phyloP scores from a whole-genome alignment of 1,140 invertebrate species.

The Lucilia sericata region DNA sequence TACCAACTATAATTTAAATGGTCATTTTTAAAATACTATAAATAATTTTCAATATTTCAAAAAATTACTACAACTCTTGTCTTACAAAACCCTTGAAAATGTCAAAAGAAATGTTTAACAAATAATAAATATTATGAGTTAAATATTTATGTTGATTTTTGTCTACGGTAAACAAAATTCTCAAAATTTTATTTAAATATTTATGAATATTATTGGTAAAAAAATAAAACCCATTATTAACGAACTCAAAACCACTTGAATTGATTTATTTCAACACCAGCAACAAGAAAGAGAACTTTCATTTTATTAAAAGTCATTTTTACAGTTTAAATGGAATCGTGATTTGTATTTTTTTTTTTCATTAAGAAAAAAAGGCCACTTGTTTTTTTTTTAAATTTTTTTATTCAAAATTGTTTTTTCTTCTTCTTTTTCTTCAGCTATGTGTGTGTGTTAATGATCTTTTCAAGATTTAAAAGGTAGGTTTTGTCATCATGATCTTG shows the following conservation, averaged over 20 bases:
- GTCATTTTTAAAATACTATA: too few species aligned
- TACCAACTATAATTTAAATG: too few species aligned
- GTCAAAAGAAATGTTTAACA: background rate
- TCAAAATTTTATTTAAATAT: background rate
- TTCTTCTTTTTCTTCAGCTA: background rate
- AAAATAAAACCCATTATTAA: constrained; percentile 3
- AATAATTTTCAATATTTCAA: too few species aligned
- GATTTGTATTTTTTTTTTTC: background rate
- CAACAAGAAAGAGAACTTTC: background rate
- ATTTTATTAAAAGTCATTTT: background rate
- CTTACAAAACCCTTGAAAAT: too few species aligned
- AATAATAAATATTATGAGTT: background rate
- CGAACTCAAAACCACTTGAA: constrained; percentile 8
- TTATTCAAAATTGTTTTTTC: background rate
- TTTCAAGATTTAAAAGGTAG: background rate
- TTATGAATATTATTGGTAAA: background rate
- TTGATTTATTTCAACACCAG: background rate
- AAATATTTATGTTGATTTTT: constrained; percentile 1
- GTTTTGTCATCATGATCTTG: background rate
- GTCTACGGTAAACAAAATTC: background rate
- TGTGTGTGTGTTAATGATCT: background rate
- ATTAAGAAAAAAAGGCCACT: background rate
- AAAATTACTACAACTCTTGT: too few species aligned
- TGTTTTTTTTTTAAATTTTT: background rate
- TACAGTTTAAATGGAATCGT: background rate